These are phyloP conservation scores for Schizothorax lantsangensis DNA, from an alignment of 2,797 vertebrate genomes.

Conservation along the genomic window DNA sequence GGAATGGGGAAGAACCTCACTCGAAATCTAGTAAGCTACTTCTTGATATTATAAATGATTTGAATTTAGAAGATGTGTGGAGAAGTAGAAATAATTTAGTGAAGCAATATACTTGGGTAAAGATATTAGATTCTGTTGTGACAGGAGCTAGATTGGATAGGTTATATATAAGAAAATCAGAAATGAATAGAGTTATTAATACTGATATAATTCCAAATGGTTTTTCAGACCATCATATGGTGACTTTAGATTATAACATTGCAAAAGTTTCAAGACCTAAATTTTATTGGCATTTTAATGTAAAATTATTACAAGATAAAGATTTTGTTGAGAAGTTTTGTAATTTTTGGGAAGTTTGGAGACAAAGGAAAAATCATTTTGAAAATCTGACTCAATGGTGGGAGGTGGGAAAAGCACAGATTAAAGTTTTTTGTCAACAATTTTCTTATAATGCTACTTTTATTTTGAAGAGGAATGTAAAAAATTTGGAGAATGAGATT, in stretches of 20 bases:
- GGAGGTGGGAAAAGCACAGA: background rate
- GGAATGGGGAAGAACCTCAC: background rate
- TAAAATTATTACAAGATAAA: background rate
- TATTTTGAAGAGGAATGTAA: background rate
- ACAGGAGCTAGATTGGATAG: background rate
- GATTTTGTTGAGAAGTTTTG: background rate
- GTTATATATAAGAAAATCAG: background rate
- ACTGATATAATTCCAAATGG: background rate
- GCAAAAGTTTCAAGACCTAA: background rate
- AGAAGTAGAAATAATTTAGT: background rate
- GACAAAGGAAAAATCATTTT: background rate
- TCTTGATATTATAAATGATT: background rate
- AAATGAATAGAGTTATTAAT: background rate
- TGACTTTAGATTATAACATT: background rate
- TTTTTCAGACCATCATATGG: background rate
- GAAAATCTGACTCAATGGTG: background rate
- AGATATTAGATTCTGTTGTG: background rate
- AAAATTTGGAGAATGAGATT: background rate
- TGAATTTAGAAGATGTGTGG: background rate
- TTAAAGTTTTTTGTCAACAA: background rate
- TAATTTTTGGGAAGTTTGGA: background rate
- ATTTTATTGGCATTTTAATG: background rate
- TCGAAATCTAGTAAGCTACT: background rate
- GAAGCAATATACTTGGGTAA: background rate
- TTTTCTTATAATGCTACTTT: background rate